Percentiles rank a stretch among this genome's conserved stretches.
Evolutionary conservation across 2,888 invertebrate species (phyloP).

Genomic region (Cantharis flavilabris): DNA sequence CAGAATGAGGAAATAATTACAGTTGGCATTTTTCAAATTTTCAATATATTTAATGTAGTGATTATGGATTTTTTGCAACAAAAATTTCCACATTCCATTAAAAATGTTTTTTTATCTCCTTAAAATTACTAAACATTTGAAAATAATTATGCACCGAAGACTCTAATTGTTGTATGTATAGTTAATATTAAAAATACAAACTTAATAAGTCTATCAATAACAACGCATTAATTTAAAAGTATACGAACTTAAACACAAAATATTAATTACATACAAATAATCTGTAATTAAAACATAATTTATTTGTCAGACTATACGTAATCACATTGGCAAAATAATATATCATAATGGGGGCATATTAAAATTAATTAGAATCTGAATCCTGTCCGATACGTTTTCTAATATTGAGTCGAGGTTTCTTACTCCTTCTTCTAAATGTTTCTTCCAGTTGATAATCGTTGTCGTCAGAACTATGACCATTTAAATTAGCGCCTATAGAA

Average conservation of each 20-base stretch:
- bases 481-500: slow-evolving; percentile 35
- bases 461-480: slow-evolving; percentile 47
- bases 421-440: slow-evolving; percentile 63
- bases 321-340: neutral
- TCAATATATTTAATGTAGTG: neutral
- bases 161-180: neutral
- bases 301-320: neutral
- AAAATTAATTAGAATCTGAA: slow-evolving; percentile 64
- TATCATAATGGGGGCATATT: neutral
- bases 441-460: slow-evolving; percentile 56
- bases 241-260: neutral
- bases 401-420: slow-evolving; percentile 66
- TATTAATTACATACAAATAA: neutral
- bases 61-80: neutral
- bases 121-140: neutral
- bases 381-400: slow-evolving; percentile 65
- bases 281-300: neutral
- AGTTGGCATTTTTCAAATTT: neutral
- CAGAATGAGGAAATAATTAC: neutral
- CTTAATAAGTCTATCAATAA: neutral
- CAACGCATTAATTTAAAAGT: neutral
- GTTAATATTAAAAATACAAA: neutral
- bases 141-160: neutral
- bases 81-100: neutral
- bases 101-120: neutral